Evolutionary conservation across 2,797 vertebrate species (phyloP).

Genomic region (Pipistrellus pipistrellus): DNA sequence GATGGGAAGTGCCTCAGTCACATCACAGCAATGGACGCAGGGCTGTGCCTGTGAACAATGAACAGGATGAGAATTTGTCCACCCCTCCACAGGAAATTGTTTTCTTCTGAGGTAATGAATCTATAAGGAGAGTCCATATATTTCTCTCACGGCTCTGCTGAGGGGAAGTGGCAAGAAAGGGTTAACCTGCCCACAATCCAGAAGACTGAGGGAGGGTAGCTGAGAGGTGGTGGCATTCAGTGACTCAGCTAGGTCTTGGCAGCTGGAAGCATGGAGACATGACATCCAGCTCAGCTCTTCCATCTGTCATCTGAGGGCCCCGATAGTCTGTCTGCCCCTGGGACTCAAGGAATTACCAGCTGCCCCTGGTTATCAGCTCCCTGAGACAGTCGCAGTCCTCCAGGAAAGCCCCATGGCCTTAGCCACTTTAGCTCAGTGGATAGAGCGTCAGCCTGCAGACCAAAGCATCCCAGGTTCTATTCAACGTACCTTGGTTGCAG

Average conservation of each 20-base stretch:
- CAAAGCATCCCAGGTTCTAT: too few species aligned
- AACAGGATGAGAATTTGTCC: neutral
- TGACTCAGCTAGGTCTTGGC: neutral
- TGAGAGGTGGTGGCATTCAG: neutral
- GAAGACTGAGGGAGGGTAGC: neutral
- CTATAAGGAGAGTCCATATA: neutral
- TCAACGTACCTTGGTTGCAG: too few species aligned
- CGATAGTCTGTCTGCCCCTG: neutral
- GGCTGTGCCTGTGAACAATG: neutral
- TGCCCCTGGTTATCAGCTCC: neutral
- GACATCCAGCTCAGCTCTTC: neutral
- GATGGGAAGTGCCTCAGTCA: neutral
- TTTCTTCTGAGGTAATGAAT: conserved; percentile 18
- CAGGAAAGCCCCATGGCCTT: neutral
- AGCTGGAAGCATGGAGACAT: neutral
- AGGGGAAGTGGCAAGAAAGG: neutral
- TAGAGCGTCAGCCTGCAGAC: too few species aligned
- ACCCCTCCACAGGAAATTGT: neutral
- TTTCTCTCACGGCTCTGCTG: neutral
- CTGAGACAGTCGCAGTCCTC: neutral
- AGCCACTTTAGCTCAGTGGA: too few species aligned
- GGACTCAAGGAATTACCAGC: neutral
- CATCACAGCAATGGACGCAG: neutral
- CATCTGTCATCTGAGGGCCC: neutral
- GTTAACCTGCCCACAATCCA: neutral